Evolutionary conservation across 1,140 invertebrate species (phyloP).

Genomic region (Nixonia krombeini): DNA sequence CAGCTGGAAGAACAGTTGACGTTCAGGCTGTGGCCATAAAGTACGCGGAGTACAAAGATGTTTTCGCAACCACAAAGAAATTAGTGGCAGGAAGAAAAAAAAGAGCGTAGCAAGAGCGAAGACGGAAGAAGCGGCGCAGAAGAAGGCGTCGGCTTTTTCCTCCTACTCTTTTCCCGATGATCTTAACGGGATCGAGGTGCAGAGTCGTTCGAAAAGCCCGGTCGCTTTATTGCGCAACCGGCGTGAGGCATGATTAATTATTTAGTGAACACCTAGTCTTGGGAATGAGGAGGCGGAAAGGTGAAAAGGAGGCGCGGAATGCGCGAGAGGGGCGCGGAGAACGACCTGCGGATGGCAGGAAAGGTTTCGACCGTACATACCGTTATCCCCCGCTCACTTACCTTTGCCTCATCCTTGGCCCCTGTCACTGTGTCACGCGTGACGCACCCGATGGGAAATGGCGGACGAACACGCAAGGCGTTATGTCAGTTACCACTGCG

Average conservation of each 20-base stretch:
- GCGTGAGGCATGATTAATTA: constrained; percentile 38
- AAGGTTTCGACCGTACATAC: constrained; percentile 24
- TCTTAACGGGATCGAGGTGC: constrained; percentile 37
- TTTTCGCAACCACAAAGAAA: constrained; percentile 22
- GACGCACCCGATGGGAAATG: constrained; percentile 19
- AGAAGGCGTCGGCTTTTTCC: constrained; percentile 39
- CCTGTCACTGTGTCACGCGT: constrained; percentile 41
- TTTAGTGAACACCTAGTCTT: constrained; percentile 12
- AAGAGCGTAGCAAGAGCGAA: background rate
- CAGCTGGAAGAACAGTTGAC: background rate
- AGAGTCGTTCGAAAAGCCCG: constrained; percentile 34
- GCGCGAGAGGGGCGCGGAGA: too few species aligned
- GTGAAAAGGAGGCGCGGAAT: too few species aligned
- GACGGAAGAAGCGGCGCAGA: constrained; percentile 20
- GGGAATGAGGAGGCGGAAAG: too few species aligned
- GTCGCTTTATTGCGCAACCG: constrained; percentile 39
- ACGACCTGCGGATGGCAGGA: constrained; percentile 28
- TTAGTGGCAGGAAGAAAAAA: constrained; percentile 13
- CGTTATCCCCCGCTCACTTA: constrained; percentile 34
- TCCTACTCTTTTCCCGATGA: constrained; percentile 28
- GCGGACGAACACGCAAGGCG: constrained; percentile 6
- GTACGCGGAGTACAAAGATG: background rate
- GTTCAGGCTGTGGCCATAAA: background rate
- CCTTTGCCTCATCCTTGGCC: constrained; percentile 45
- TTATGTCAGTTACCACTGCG: constrained; percentile 20